Evolutionary conservation across 2,113 vertebrate species (phyloP).

Genomic region (Oryzias curvinotus): DNA sequence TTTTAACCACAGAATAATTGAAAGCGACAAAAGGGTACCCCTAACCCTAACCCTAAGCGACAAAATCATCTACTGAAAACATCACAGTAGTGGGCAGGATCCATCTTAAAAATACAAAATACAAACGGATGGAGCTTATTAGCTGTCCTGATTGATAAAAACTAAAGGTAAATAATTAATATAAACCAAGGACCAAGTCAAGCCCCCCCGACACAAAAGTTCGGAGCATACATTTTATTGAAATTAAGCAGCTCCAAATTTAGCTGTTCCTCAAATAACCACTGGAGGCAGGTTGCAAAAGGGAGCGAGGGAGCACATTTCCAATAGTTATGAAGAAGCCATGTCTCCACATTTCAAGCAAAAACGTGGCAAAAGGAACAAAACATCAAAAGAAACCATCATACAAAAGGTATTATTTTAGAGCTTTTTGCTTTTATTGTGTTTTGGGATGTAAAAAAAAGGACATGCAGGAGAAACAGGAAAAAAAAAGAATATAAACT

Average conservation of each 20-base stretch:
- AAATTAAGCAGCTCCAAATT: no score
- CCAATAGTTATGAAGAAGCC: slow-evolving; percentile 27
- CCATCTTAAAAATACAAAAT: slow-evolving; percentile 99
- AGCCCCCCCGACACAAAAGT: no score
- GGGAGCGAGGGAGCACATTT: slow-evolving; percentile 22
- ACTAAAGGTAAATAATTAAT: no score
- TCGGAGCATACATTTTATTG: no score
- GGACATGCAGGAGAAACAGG: slow-evolving; percentile 65
- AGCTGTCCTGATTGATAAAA: slow-evolving; percentile 67
- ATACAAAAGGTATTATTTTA: slow-evolving; percentile 37
- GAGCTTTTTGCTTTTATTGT: no score
- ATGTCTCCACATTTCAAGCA: slow-evolving; percentile 14
- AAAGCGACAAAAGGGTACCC: slow-evolving; percentile 96
- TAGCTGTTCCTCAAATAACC: no score
- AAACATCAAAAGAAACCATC: slow-evolving; percentile 15
- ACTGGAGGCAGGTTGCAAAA: neutral
- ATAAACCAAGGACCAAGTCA: no score
- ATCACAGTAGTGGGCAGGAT: slow-evolving; percentile 83
- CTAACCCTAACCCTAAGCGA: no score
- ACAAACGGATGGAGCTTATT: slow-evolving; percentile 90
- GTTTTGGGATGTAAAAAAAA: slow-evolving; percentile 28
- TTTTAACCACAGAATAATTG: slow-evolving; percentile 95
- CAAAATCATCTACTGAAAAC: slow-evolving; percentile 85
- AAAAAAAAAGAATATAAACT: slow-evolving; percentile 50
- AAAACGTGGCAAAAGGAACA: slow-evolving; percentile 25